Base-by-base conservation (phyloP, 2,113 vertebrate species). In the Speoplatyrhinus poulsoni region DNA sequence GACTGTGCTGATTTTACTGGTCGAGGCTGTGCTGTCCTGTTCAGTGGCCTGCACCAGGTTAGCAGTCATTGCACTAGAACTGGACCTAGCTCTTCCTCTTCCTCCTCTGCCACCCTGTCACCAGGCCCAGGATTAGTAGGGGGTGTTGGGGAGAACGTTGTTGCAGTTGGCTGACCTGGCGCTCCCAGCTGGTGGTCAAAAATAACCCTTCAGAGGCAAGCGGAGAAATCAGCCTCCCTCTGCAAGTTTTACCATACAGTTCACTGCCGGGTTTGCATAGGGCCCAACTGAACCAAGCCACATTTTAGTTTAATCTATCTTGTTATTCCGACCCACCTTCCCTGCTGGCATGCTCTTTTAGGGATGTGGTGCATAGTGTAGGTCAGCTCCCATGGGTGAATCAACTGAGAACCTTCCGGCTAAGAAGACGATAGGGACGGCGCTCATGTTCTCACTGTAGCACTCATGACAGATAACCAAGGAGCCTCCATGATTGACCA, bases 371-470 rank as follows among this genome's bases (percentile, higher is more conserved):
- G 26, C 19, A 50, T 69, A 32, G 56, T 59, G 59, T 8, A 58
- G 60, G 36, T 41, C 36, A 70, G 46, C 69, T 52, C 26, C 77
- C 56, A 16, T 77, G 59, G 19, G 26, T 62, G 12, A 59, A 55
- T 69, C n/a, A 80, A 67, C 60, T 26, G 56, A 75, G 74, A 65
- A 61, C 16, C 54, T 59, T 60, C 62, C 61, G 49, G 36, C 75
- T 75, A 41, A 26, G 57, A 47, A 41, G 49, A 53, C 15, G 59
- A 54, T 72, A 64, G 70, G 72, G 58, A 66, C 63, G 3, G 61
- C 79, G 86, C 85, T 81, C 82, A 65, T 85, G 82, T 81, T 58
- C 84, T 80, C 84, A 74, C 81, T 59, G 69, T 69, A 67, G 74
- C 77, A 82, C 67, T 79, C 79, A 65, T 79, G 78, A 59, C 66